These are phyloP conservation scores for Phyllotreta striolata DNA, from an alignment of 2,888 invertebrate genomes.

Conservation along the genomic window DNA sequence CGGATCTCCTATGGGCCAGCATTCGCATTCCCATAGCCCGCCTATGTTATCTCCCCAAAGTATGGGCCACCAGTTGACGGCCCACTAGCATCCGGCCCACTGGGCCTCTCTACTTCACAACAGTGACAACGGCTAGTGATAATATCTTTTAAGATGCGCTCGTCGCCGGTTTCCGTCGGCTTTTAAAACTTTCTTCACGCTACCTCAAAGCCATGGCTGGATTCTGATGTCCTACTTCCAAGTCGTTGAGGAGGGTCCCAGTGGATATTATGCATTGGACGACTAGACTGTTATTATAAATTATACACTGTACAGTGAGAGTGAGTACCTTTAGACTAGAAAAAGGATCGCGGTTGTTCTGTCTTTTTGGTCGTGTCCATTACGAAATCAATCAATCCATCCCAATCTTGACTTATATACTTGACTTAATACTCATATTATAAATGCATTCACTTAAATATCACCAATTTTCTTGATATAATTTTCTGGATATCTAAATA, in stretches of 20 bases:
- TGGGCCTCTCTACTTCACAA: slow-evolving; percentile 71
- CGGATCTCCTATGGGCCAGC: slow-evolving; percentile 83
- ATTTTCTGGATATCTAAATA: no score
- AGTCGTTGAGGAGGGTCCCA: slow-evolving; percentile 54
- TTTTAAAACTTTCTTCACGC: slow-evolving; percentile 45
- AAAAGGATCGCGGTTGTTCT: slow-evolving; percentile 33
- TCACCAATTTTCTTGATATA: no score
- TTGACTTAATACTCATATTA: neutral
- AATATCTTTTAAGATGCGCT: slow-evolving; percentile 37
- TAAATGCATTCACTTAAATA: neutral
- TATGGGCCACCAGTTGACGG: slow-evolving; percentile 80
- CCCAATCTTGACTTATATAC: no score
- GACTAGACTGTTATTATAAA: slow-evolving; percentile 33
- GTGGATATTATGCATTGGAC: slow-evolving; percentile 44
- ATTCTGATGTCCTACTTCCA: slow-evolving; percentile 36
- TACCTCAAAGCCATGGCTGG: slow-evolving; percentile 52
- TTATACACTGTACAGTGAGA: slow-evolving; percentile 44
- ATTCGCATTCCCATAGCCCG: slow-evolving; percentile 80
- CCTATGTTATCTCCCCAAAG: slow-evolving; percentile 85
- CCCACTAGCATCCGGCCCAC: slow-evolving; percentile 86
- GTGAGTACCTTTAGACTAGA: slow-evolving; percentile 49
- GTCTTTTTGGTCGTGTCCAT: slow-evolving; percentile 2
- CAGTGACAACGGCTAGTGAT: slow-evolving; percentile 62
- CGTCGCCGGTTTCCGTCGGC: slow-evolving; percentile 47
- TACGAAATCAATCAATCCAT: no score